These are phyloP conservation scores for Mnemiopsis leidyi DNA, from an alignment of 37 sponge, comb jelly and placozoan species.

Conservation along the genomic window DNA sequence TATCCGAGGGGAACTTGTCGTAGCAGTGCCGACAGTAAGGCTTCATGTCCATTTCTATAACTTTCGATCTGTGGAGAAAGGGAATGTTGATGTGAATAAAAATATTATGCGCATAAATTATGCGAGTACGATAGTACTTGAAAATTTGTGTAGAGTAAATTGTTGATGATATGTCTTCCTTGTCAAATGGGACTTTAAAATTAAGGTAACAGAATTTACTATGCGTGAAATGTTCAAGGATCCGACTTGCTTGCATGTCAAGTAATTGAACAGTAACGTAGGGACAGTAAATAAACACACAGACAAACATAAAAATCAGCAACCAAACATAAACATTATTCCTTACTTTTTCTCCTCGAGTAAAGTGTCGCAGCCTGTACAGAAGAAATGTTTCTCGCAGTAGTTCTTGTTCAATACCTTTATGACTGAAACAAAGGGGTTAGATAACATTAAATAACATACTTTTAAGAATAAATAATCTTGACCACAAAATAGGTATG, in stretches of 20 bases:
- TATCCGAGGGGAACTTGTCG: constrained; percentile 50
- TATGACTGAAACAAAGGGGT: constrained; percentile 17
- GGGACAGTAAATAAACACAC: too few relatives aligned
- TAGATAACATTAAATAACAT: too few relatives aligned
- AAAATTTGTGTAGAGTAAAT: neutral
- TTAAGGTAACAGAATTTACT: too few relatives aligned
- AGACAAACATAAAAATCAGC: too few relatives aligned
- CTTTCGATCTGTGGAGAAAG: constrained; percentile 24
- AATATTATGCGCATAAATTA: neutral
- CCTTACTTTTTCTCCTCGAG: constrained; percentile 48
- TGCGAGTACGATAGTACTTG: neutral
- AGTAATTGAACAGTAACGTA: too few relatives aligned
- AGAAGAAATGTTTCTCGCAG: constrained; percentile 56
- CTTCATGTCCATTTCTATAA: constrained; percentile 65
- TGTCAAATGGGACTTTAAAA: too few relatives aligned
- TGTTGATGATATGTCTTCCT: too few relatives aligned
- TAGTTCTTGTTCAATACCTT: constrained; percentile 48
- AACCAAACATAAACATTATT: too few relatives aligned
- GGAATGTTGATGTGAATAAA: neutral
- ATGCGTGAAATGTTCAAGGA: too few relatives aligned
- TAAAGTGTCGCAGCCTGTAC: constrained; percentile 21
- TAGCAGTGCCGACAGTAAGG: constrained; percentile 66
- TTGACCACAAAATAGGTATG: too few relatives aligned
- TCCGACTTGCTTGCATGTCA: too few relatives aligned
- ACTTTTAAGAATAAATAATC: too few relatives aligned